Evolutionary conservation across 2,797 vertebrate genomes (phyloP).

Genomic region (Danio kyathit): DNA sequence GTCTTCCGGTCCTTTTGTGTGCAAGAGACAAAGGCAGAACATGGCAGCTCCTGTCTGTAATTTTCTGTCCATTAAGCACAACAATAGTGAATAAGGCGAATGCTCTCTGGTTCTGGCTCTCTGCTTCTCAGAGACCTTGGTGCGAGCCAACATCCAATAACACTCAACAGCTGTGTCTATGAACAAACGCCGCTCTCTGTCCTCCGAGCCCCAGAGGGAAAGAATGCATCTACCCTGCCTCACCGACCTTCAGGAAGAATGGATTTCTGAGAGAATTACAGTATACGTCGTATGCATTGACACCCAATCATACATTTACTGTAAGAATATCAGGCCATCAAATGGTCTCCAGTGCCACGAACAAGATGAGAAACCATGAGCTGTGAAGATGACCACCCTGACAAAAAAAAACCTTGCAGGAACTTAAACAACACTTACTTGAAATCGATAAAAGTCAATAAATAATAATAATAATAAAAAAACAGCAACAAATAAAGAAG

Average conservation of each 20-base stretch:
- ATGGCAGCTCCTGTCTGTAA: constrained; percentile 56
- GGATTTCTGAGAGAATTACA: constrained; percentile 52
- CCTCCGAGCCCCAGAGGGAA: constrained; percentile 50
- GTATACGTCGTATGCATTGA: constrained; percentile 49
- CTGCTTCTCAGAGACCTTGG: constrained; percentile 64
- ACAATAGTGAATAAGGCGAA: constrained; percentile 65
- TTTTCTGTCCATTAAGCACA: constrained; percentile 63
- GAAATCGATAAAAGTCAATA: background rate
- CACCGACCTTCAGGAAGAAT: constrained; percentile 64
- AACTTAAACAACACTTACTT: constrained; percentile 18
- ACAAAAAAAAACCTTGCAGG: background rate
- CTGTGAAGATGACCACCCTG: background rate
- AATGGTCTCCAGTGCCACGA: constrained; percentile 44
- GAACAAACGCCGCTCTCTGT: constrained; percentile 51
- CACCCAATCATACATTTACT: constrained; percentile 38
- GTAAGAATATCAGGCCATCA: constrained; percentile 37
- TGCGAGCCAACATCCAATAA: constrained; percentile 57
- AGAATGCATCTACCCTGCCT: constrained; percentile 42
- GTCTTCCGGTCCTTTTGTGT: constrained; percentile 56
- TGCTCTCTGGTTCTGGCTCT: constrained; percentile 48
- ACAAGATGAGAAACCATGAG: constrained; percentile 40
- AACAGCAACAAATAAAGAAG: background rate
- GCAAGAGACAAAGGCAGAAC: constrained; percentile 54
- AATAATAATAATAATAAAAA: background rate
- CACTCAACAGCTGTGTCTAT: constrained; percentile 59